Evolutionary conservation across 2,113 vertebrate genomes (phyloP).

Genomic region (Indicator indicator): DNA sequence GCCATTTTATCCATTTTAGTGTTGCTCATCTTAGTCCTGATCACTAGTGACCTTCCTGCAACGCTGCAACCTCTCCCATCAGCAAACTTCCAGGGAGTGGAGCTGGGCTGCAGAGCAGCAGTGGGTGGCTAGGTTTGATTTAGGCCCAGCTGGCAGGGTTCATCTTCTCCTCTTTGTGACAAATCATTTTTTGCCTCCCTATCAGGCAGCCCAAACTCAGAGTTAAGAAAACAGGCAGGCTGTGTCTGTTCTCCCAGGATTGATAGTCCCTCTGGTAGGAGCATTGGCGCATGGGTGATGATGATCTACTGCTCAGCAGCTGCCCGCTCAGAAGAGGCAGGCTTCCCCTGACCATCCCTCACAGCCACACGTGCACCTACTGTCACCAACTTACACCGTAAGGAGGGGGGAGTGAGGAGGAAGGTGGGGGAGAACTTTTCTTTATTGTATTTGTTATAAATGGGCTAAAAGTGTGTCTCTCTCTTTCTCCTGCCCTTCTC

Average conservation of each 20-base stretch:
- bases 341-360: conserved; percentile 13
- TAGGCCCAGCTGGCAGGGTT: conserved; percentile 10
- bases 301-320: conserved; percentile 27
- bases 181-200: background rate
- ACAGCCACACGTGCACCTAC: background rate
- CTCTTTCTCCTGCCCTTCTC: conserved; percentile 13
- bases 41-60: background rate
- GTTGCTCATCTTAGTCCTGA: background rate
- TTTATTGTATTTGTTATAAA: conserved; percentile 47
- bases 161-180: conserved; percentile 36
- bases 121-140: conserved; percentile 61
- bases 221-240: conserved; percentile 38
- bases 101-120: background rate
- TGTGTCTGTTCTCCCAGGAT: background rate
- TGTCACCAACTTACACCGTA: background rate
- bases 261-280: background rate
- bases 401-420: background rate
- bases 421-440: background rate
- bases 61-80: background rate
- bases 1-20: background rate
- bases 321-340: background rate
- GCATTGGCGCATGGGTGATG: background rate
- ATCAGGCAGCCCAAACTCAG: conserved; percentile 24
- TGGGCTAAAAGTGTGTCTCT: conserved; percentile 52
- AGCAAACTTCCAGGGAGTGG: background rate